phyloP scores from a whole-genome alignment of 2,113 vertebrate species.

The Suncus etruscus region DNA sequence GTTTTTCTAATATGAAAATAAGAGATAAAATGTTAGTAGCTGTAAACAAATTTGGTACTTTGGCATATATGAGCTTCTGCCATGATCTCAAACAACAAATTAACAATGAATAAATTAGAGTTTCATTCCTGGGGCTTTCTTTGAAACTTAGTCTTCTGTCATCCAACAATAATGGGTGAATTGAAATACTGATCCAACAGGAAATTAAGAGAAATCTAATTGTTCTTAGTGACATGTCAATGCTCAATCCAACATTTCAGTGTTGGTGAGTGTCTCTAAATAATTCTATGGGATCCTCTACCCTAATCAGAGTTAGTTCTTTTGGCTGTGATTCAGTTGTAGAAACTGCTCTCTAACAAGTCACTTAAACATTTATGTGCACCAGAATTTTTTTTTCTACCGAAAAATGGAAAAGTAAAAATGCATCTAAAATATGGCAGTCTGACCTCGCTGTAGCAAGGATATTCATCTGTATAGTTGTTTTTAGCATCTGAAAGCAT shows the following conservation, averaged over 20 bases:
- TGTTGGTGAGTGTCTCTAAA: neutral
- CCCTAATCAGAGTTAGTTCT: neutral
- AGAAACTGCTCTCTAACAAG: neutral
- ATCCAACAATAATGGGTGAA: neutral
- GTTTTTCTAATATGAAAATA: neutral
- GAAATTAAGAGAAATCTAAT: neutral
- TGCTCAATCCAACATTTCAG: neutral
- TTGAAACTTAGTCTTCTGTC: neutral
- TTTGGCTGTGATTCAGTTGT: neutral
- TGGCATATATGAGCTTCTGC: neutral
- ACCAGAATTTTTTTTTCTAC: neutral
- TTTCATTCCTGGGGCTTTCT: neutral
- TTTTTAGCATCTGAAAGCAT: neutral
- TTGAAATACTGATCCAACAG: neutral
- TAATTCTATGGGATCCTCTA: neutral
- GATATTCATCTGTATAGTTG: neutral
- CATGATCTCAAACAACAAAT: neutral
- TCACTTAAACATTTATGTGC: slow-evolving; percentile 20
- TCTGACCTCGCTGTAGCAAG: neutral
- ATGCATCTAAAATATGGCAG: neutral
- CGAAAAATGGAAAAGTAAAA: neutral
- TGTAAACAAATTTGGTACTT: neutral
- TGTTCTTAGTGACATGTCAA: neutral
- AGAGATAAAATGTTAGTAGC: neutral
- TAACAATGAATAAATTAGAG: neutral